phyloP scores from a whole-genome alignment of 2,888 invertebrate species.

The Opisthograptis luteolata region DNA sequence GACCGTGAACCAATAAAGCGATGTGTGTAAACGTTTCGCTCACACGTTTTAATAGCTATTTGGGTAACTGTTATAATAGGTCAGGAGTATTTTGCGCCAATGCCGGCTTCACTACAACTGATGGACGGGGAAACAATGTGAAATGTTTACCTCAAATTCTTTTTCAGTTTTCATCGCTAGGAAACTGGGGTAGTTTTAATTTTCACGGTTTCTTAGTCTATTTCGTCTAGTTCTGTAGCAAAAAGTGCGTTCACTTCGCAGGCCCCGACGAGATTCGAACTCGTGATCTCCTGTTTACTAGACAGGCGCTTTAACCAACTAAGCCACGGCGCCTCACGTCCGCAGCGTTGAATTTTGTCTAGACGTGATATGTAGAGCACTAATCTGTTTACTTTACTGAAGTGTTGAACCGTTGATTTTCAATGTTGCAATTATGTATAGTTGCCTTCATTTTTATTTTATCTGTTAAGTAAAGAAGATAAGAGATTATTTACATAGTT shows the following conservation, averaged over 20 bases:
- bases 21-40: not conserved
- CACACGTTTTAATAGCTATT: constrained; percentile 10
- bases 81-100: constrained; percentile 19
- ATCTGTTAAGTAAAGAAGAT: too few species aligned
- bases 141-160: too few species aligned
- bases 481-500: too few species aligned
- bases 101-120: too few species aligned
- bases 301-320: constrained; percentile 83
- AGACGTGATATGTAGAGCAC: not conserved
- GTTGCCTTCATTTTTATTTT: too few species aligned
- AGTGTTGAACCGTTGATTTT: too few species aligned
- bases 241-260: constrained; percentile 35
- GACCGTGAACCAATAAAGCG: constrained; percentile 1
- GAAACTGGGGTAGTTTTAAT: too few species aligned
- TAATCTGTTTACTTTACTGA: too few species aligned
- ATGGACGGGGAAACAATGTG: constrained; percentile 16
- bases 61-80: constrained; percentile 20
- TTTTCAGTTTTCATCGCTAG: too few species aligned
- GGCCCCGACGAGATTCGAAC: constrained; percentile 83
- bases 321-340: constrained; percentile 73
- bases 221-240: too few species aligned
- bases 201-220: too few species aligned
- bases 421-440: too few species aligned
- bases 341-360: constrained; percentile 22
- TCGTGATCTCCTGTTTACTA: constrained; percentile 82